Evolutionary conservation across 2,797 vertebrate species (phyloP).

Genomic region (Premnoplex brunnescens): DNA sequence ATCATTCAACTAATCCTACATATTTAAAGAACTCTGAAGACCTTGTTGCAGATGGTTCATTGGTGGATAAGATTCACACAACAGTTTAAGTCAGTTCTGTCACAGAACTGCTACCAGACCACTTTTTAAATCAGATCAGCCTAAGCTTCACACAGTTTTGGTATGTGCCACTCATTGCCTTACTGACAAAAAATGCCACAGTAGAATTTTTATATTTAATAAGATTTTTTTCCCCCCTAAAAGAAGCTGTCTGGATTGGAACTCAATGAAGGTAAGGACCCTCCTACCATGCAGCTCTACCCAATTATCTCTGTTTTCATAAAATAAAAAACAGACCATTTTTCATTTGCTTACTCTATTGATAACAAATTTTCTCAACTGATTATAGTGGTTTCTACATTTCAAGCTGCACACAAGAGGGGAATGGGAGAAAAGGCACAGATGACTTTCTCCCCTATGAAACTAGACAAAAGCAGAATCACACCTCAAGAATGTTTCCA

Average conservation of each 20-base stretch:
- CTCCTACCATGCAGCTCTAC: not conserved
- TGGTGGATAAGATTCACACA: not conserved
- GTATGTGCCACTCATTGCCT: not conserved
- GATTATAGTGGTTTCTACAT: not conserved
- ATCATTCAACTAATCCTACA: not conserved
- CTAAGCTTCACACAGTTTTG: not conserved
- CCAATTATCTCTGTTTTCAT: not conserved
- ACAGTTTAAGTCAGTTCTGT: not conserved
- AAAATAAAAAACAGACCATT: not conserved
- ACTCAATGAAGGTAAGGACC: rapidly evolving
- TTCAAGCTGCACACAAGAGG: not conserved
- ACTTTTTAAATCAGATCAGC: not conserved
- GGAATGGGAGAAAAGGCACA: not conserved
- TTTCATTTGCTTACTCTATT: not conserved
- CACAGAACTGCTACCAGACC: not conserved
- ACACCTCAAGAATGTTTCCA: not conserved
- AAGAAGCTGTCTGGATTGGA: not conserved
- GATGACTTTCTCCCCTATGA: not conserved
- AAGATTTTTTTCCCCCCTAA: not conserved
- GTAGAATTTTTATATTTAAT: not conserved
- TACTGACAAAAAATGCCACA: not conserved
- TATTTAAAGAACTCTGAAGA: not conserved
- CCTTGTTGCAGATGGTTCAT: not conserved
- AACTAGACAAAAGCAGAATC: not conserved
- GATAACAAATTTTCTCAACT: not conserved